Evolutionary conservation across 2,888 invertebrate genomes (phyloP), one percentile per base, ranked within the genome.

Genomic region (Acleris sparsana): DNA sequence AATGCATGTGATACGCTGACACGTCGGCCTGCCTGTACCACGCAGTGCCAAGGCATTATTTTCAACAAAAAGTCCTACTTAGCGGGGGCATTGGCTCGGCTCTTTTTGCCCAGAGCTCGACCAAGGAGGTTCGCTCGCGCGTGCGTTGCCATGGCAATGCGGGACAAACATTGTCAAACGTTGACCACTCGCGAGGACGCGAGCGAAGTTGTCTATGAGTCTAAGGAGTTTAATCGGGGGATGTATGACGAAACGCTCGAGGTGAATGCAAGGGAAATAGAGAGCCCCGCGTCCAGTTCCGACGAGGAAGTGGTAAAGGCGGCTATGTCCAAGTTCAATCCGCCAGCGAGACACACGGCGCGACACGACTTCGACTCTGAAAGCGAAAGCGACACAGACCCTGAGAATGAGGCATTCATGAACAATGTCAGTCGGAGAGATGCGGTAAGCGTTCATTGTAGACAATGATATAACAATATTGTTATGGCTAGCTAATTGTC

Each of bases 171-270:
- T 75, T 89, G 90, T 77, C 92, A 92, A 74, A 92, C 92, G n/a
- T 75, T 80, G 67, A 75, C 72, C 33, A 43, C 48, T 72, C 80
- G 69, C 57, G 75, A 67, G 66, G 78, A 78, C 68, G 75, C 71
- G 69, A 70, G 61, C 59, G 63, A 72, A 65, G 48, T 64, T 64
- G 25, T 60, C 60, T 51, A 44, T 58, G 67, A 70, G 61, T 53
- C 59, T 68, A 73, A 70, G 67, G 75, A 75, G 49, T 75, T 9
- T 33, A 33, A 80, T 82, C 81, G 78, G 75, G 87, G 82, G 63
- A 93, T 93, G 93, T 94, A 93, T 77, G 94, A 95, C 86, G 94
- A 94, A 79, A 93, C 93, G 3, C 93, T 94, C 63, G 94, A 94
- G 53, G 83, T 89, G 62, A 92, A 94, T 72, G 93, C 93, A 0